Percentiles rank a stretch among this genome's conserved stretches.
These are phyloP conservation scores for Muscidifurax raptorellus DNA, from an alignment of 1,140 invertebrate genomes.

Conservation along the genomic window DNA sequence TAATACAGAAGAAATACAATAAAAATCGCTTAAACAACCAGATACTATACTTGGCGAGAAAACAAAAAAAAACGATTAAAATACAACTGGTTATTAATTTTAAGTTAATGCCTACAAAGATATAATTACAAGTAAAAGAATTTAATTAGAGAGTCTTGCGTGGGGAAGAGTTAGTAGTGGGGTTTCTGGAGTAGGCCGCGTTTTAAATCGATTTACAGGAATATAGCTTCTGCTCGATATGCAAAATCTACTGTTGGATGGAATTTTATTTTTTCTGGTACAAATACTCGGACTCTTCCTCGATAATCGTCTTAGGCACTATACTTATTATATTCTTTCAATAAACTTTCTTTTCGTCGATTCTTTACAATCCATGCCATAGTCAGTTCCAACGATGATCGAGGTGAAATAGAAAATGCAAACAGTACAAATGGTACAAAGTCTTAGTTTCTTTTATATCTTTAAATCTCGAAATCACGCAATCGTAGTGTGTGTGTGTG, in stretches of 20 bases:
- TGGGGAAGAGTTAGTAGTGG: conserved; percentile 36
- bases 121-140: conserved; percentile 51
- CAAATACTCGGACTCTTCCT: conserved; percentile 29
- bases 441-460: conserved; percentile 33
- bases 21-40: conserved; percentile 39
- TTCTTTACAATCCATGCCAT: conserved; percentile 12
- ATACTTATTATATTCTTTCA: not conserved
- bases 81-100: conserved; percentile 51
- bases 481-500: conserved; percentile 33
- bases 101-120: conserved; percentile 46
- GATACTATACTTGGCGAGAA: conserved; percentile 40
- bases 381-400: conserved; percentile 37
- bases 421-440: conserved; percentile 35
- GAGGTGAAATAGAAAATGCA: conserved; percentile 43
- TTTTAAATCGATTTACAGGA: conserved; percentile 21
- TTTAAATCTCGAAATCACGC: conserved; percentile 36
- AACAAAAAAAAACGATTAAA: conserved; percentile 48
- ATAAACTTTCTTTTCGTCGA: not conserved
- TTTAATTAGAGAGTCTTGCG: conserved; percentile 47
- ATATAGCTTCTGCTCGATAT: conserved; percentile 19
- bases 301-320: conserved; percentile 39
- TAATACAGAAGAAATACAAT: conserved; percentile 50
- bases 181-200: conserved; percentile 12
- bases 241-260: conserved; percentile 27
- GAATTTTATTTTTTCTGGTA: conserved; percentile 21